These are phyloP conservation scores for Idaea straminata DNA, from an alignment of 2,888 invertebrate species.

Conservation along the genomic window DNA sequence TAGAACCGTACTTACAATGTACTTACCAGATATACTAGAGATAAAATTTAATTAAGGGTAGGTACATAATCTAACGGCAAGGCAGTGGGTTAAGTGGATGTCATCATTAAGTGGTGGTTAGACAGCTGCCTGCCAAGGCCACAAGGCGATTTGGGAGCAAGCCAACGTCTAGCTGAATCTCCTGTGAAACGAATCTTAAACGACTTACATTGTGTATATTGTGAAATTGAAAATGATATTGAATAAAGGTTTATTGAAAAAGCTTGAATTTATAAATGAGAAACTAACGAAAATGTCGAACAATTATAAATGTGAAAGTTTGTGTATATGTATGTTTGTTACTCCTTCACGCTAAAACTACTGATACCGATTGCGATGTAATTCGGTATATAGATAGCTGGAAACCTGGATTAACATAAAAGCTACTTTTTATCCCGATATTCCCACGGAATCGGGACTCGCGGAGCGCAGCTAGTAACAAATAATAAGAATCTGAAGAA, in stretches of 20 bases:
- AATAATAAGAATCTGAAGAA: background rate
- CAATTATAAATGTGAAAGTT: background rate
- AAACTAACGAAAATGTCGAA: background rate
- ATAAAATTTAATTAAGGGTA: constrained; percentile 38
- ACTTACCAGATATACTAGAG: constrained; percentile 10
- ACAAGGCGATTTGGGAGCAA: constrained; percentile 48
- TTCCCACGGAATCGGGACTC: background rate
- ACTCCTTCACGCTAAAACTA: too few relatives aligned
- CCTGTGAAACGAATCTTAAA: constrained; percentile 30
- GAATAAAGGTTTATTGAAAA: background rate
- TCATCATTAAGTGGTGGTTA: constrained; percentile 44
- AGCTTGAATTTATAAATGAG: too few relatives aligned
- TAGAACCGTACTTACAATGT: background rate
- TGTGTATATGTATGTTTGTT: too few relatives aligned
- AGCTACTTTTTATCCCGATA: background rate
- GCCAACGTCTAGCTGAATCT: constrained; percentile 38
- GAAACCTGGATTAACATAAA: too few relatives aligned
- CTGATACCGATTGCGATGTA: too few relatives aligned
- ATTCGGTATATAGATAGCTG: too few relatives aligned
- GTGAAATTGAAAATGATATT: background rate
- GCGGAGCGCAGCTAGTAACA: background rate
- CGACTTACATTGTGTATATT: constrained; percentile 15
- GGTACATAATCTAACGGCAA: constrained; percentile 34
- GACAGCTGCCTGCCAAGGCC: constrained; percentile 52
- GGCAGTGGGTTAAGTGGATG: constrained; percentile 38